phyloP scores from a whole-genome alignment of 2,113 vertebrate species.

The Cephalopholis sonnerati region DNA sequence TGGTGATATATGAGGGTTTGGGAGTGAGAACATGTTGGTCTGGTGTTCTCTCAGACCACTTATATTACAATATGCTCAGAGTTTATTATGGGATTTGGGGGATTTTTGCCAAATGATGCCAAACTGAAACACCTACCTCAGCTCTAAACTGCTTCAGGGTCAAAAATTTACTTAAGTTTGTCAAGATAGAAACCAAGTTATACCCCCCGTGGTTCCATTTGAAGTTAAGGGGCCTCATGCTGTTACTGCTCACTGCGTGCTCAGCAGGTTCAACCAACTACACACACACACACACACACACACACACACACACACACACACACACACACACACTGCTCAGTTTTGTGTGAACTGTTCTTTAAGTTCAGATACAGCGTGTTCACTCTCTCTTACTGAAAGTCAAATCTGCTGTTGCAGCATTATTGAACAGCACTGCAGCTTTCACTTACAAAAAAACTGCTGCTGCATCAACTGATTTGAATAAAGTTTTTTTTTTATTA shows the following conservation, averaged over 20 bases:
- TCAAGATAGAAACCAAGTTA: not conserved
- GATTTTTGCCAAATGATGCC: too few relatives aligned
- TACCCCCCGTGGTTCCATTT: not conserved
- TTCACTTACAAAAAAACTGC: not conserved
- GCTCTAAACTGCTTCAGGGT: too few relatives aligned
- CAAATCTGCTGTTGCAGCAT: constrained; percentile 2
- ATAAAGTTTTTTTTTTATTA: not conserved
- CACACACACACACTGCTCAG: not conserved
- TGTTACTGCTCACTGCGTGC: not conserved
- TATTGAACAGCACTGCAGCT: not conserved
- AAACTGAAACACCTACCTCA: too few relatives aligned
- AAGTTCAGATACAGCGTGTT: not conserved
- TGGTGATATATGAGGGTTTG: too few relatives aligned
- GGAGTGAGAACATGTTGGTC: too few relatives aligned
- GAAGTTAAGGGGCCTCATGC: not conserved
- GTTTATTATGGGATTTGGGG: too few relatives aligned
- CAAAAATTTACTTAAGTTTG: not conserved
- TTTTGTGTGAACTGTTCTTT: not conserved
- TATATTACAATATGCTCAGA: too few relatives aligned
- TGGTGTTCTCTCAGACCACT: too few relatives aligned
- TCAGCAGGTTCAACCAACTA: not conserved
- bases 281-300: not conserved
- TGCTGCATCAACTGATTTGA: not conserved
- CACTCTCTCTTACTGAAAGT: not conserved
- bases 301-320: not conserved